A percentile compares a stretch with the other conserved stretches of the same genome.
Conservation (phyloP, 1,140 invertebrate species). For the Hypothenemus hampei region DNA sequence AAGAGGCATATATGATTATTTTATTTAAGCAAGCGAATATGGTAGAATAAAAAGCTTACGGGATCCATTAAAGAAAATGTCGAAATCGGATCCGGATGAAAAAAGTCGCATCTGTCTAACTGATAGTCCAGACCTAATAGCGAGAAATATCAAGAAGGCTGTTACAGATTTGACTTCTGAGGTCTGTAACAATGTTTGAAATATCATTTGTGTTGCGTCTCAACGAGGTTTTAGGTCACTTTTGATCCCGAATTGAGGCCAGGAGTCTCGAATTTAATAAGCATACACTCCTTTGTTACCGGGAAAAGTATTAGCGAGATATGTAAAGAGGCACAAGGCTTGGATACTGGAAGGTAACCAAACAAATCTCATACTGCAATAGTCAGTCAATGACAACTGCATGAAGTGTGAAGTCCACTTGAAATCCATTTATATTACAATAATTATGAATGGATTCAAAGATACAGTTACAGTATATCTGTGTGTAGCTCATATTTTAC, state of each 20-base stretch:
- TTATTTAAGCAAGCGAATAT: slow-evolving; percentile 50
- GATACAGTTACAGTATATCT: too few relatives aligned
- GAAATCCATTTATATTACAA: too few relatives aligned
- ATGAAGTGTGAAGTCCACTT: too few relatives aligned
- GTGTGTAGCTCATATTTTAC: too few relatives aligned
- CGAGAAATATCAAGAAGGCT: slow-evolving; percentile 83
- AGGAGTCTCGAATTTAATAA: slow-evolving; percentile 84
- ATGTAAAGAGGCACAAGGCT: slow-evolving; percentile 57
- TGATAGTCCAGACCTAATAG: slow-evolving; percentile 74
- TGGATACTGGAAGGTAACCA: slow-evolving; percentile 73
- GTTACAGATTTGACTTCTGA: slow-evolving; percentile 86
- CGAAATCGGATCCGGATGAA: slow-evolving; percentile 83
- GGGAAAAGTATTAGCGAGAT: slow-evolving; percentile 67
- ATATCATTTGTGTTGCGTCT: not conserved
- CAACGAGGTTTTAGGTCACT: slow-evolving; percentile 54
- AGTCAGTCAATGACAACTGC: too few relatives aligned
- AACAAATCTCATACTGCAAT: too few relatives aligned
- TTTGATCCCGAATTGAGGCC: slow-evolving; percentile 74
- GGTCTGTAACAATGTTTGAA: slow-evolving; percentile 38
- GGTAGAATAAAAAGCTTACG: slow-evolving; percentile 73
- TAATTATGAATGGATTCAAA: too few relatives aligned
- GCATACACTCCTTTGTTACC: slow-evolving; percentile 74
- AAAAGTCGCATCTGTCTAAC: slow-evolving; percentile 75
- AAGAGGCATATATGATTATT: not conserved
- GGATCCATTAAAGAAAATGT: slow-evolving; percentile 92